Conservation (phyloP, 2,113 vertebrate species). For the Nymphicus hollandicus region DNA sequence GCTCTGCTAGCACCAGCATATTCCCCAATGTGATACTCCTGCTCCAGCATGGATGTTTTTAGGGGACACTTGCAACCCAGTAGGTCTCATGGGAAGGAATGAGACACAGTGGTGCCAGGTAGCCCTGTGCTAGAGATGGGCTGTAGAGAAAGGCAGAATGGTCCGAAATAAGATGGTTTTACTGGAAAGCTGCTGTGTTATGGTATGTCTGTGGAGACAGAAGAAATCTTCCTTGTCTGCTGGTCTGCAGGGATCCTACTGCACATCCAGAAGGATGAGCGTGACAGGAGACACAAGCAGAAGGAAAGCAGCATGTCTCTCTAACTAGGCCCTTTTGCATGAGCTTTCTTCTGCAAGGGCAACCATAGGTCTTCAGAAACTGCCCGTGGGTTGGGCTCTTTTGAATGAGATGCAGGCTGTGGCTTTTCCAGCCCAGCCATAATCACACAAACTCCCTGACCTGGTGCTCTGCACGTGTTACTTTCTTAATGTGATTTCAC, state of each 20-base stretch:
- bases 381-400: neutral
- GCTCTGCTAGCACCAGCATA: neutral
- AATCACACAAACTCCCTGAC: neutral
- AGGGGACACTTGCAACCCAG: neutral
- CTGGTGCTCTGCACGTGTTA: fast-evolving
- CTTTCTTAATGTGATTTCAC: neutral
- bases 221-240: neutral
- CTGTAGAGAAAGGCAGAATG: neutral
- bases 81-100: neutral
- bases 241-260: neutral
- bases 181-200: neutral
- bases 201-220: neutral
- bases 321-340: neutral
- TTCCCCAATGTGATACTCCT: neutral
- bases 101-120: fast-evolving
- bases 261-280: fast-evolving
- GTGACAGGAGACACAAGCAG: neutral
- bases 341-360: neutral
- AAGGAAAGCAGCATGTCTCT: neutral
- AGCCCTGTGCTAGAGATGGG: neutral
- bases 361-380: neutral
- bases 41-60: neutral
- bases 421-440: neutral
- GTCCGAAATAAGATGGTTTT: neutral
- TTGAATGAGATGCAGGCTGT: neutral